Conservation (phyloP, 2,888 invertebrate genomes). For the Ecliptopera silaceata region DNA sequence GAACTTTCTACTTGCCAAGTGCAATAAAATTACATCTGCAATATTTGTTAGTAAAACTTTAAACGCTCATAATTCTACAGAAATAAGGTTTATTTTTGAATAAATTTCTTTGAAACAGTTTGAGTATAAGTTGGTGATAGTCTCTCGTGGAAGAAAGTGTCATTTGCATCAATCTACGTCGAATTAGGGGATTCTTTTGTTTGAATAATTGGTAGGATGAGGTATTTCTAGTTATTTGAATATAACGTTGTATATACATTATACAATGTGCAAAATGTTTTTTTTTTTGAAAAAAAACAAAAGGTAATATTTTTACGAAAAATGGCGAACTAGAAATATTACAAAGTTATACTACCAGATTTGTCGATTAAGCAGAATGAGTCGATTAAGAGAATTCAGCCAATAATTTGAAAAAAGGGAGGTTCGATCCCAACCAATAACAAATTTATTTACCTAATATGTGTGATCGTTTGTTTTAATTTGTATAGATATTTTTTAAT, state of each 20-base stretch:
- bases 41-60: not conserved
- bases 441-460: no score
- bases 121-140: constrained; percentile 7
- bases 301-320: no score
- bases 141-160: constrained; percentile 59
- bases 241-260: no score
- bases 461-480: no score
- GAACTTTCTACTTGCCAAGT: not conserved
- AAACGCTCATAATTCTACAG: not conserved
- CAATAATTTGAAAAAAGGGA: no score
- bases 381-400: no score
- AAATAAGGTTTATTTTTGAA: constrained; percentile 8
- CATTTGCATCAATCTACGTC: constrained; percentile 77
- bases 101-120: not conserved
- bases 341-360: no score
- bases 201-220: constrained; percentile 57
- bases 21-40: not conserved
- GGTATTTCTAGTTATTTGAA: constrained; percentile 37
- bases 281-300: not conserved
- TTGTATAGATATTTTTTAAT: no score
- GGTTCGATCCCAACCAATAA: no score
- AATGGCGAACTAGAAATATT: no score
- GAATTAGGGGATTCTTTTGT: constrained; percentile 67
- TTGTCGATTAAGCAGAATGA: no score
- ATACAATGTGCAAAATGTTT: not conserved